Evolutionary conservation across 2,797 vertebrate genomes (phyloP).

Genomic region (Argya squamiceps): DNA sequence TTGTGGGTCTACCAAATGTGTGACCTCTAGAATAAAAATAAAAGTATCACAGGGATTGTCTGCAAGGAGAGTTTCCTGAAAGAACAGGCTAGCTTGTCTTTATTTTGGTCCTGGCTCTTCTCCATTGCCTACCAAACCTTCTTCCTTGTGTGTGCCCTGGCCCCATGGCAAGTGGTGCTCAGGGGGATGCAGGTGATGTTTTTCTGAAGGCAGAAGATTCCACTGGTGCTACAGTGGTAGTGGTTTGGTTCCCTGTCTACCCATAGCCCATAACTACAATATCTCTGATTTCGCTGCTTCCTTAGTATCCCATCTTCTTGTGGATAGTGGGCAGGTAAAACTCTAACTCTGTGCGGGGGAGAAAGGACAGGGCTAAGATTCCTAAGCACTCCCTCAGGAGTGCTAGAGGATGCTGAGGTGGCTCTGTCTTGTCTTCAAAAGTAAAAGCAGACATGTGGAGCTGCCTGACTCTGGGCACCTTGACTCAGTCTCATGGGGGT

Average conservation of each 20-base stretch:
- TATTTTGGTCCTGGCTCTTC: neutral
- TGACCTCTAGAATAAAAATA: neutral
- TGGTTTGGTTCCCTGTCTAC: fast-evolving
- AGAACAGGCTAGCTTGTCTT: neutral
- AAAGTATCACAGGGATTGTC: neutral
- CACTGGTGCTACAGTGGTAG: fast-evolving
- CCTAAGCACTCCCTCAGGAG: neutral
- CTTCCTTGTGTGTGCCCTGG: neutral
- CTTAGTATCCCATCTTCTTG: neutral
- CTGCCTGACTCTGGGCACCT: neutral
- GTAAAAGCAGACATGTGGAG: neutral
- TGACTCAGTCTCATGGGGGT: neutral
- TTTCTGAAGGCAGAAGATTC: neutral
- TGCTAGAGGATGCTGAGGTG: neutral
- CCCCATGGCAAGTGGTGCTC: neutral
- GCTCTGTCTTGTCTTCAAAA: neutral
- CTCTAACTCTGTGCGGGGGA: neutral
- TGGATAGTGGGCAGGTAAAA: neutral
- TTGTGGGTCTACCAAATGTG: neutral
- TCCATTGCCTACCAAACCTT: neutral
- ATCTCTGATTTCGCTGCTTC: neutral
- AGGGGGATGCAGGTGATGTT: neutral
- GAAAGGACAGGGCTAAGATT: neutral
- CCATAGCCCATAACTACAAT: fast-evolving
- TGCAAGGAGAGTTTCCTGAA: neutral